Conservation (phyloP, 2,113 vertebrate species). For the Mugil cephalus region DNA sequence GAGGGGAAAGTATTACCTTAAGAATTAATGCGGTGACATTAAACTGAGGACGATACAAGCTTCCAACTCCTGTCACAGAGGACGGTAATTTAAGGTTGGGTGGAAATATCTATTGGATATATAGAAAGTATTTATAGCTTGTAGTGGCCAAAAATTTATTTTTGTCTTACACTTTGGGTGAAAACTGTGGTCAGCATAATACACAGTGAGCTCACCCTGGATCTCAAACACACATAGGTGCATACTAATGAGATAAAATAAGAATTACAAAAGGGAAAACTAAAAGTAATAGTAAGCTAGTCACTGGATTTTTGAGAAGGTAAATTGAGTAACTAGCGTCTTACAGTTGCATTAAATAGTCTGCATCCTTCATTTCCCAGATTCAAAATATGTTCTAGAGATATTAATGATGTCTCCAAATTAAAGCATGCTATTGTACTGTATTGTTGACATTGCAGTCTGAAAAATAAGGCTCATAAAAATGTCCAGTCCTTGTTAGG, state of each 20-base stretch:
- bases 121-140: conserved; percentile 4
- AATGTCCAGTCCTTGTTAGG: conserved; percentile 16
- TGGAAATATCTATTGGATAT: conserved; percentile 22
- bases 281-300: not conserved
- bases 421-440: not conserved
- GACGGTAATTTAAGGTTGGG: conserved; percentile 59
- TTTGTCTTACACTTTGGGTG: not conserved
- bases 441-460: not conserved
- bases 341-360: conserved; percentile 5
- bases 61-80: conserved; percentile 44
- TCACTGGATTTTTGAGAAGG: not conserved
- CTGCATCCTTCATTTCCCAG: not conserved
- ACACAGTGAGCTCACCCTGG: not conserved
- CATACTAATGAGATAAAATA: conserved; percentile 2
- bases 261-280: not conserved
- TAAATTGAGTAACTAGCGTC: not conserved
- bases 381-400: not conserved
- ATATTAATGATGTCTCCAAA: conserved; percentile 4
- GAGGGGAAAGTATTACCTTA: conserved; percentile 67
- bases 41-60: conserved; percentile 61
- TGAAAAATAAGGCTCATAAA: not conserved
- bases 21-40: conserved; percentile 76
- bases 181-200: too few relatives aligned
- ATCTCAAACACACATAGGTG: not conserved
- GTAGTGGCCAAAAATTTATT: not conserved